These are phyloP conservation scores for Amphiura filiformis DNA, from an alignment of 35 echinoderm and acorn worm species.

Conservation along the genomic window DNA sequence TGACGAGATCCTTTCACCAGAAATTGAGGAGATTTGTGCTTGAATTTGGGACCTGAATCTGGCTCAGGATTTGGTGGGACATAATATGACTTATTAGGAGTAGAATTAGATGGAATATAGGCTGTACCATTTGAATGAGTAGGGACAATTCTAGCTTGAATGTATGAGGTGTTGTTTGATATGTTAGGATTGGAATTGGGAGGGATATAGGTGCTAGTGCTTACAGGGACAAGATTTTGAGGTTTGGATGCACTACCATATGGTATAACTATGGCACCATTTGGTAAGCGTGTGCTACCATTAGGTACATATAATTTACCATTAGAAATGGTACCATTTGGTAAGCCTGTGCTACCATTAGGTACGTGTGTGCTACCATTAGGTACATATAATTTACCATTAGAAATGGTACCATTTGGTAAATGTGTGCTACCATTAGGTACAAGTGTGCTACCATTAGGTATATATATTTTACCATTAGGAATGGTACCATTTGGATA, in stretches of 20 bases:
- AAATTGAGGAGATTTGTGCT: neutral
- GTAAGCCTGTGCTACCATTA: no score
- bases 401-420: no score
- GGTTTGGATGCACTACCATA: neutral
- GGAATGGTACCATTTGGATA: no score
- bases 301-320: no score
- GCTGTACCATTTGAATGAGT: neutral
- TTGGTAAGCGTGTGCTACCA: no score
- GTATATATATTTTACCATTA: no score
- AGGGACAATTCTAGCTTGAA: neutral
- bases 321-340: no score
- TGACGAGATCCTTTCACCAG: neutral
- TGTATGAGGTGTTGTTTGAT: neutral
- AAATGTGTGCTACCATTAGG: no score
- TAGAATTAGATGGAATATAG: neutral
- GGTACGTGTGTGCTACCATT: no score
- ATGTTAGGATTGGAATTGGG: no score
- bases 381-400: no score
- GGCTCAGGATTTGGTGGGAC: neutral
- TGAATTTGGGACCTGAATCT: neutral
- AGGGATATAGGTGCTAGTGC: neutral
- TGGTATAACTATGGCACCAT: neutral
- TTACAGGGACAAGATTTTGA: neutral
- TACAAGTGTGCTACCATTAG: no score
- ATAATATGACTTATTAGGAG: neutral